Evolutionary conservation across 2,113 vertebrate species (phyloP), one percentile per base, ranked within the genome.

Genomic region (Onychostoma macrolepis): DNA sequence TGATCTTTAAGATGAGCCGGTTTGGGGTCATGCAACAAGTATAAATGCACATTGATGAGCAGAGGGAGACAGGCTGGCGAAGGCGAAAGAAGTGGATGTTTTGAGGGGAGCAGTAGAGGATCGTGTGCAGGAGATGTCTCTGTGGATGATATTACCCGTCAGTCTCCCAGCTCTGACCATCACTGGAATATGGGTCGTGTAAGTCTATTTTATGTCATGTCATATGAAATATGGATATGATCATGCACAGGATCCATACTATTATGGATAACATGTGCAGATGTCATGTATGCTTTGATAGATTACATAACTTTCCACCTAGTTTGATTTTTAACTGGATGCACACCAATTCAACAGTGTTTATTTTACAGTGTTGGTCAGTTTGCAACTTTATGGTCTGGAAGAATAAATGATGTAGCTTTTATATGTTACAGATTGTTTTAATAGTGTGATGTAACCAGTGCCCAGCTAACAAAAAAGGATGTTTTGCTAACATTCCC

Each of bases 101-200:
- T 53, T 56, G 83, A 83, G 91, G 86, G 86, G 80, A 17, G 87
- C 89, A 82, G 33, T 45, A 45, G 80, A 85, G 28, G 67, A 84
- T 71, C 82, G 80, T 89, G 85, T 78, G 85, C 71, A 89, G 92
- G 95, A 91, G 87, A 97, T 96, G 96, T 95, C 96, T 88, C 92
- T 95, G 53, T 97, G 96, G 96, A 93, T 93, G 89, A 94, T 97
- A 87, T 93, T 97, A 90, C 97, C 97, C 45, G 86, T 96, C 90
- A 96, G 95, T 86, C 95, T 97, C 63, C 96, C 96, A 26, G 96
- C 94, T 86, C 93, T 97, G 88, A 97, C 96, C 92, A 97, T 97
- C 94, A 96, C 96, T 81, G 97, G 97, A 88, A 97, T 97, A 93
- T 97, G 97, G 96, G 96, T 97, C 85, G 97, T 97, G 97, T 97